A percentile compares a stretch with the other conserved stretches of the same genome.
These are phyloP conservation scores for Trilocha varians DNA, from an alignment of 2,888 invertebrate genomes.

Conservation along the genomic window DNA sequence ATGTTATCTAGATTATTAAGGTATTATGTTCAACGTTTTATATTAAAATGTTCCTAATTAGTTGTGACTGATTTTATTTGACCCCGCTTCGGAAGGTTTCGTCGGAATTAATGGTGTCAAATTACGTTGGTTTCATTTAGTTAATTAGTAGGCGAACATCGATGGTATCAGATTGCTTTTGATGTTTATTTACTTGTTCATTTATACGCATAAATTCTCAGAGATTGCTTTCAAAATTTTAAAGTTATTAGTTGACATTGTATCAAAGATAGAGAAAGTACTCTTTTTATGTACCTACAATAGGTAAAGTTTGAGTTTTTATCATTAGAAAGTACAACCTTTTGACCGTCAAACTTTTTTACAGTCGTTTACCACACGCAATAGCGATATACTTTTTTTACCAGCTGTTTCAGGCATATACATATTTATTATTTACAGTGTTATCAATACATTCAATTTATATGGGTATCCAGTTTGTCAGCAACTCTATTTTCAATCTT, in stretches of 20 bases:
- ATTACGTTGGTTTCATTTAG: background rate
- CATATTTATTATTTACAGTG: too few relatives aligned
- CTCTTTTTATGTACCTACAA: too few relatives aligned
- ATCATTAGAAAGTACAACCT: too few relatives aligned
- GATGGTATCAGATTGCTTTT: background rate
- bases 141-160: background rate
- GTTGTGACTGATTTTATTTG: constrained; percentile 40
- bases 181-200: background rate
- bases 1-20: constrained; percentile 37
- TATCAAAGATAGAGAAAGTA: too few relatives aligned
- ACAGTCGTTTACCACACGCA: too few relatives aligned
- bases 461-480: too few relatives aligned
- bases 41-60: constrained; percentile 67
- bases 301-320: too few relatives aligned
- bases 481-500: too few relatives aligned
- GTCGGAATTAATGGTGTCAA: constrained; percentile 23
- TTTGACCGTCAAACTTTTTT: too few relatives aligned
- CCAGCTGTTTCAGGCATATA: too few relatives aligned
- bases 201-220: background rate
- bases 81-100: constrained; percentile 29
- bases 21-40: constrained; percentile 35
- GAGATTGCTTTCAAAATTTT: background rate
- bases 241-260: background rate
- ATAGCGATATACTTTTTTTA: too few relatives aligned
- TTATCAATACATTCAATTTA: too few relatives aligned